These are phyloP conservation scores for Ivindomyrus marchei DNA, from an alignment of 2,113 vertebrate species.

Conservation along the genomic window DNA sequence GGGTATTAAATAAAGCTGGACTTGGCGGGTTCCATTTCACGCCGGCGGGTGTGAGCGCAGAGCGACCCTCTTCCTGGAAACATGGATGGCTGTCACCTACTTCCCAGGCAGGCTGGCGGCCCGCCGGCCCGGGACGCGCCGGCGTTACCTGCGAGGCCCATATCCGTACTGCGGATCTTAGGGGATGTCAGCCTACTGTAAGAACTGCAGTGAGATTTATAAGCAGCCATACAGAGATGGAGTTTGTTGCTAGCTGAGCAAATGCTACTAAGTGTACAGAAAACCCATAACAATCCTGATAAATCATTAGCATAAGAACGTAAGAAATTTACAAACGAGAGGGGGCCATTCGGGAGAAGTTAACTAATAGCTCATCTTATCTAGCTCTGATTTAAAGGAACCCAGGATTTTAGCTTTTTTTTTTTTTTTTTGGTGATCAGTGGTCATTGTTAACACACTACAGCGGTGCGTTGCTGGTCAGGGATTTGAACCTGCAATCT, in stretches of 20 bases:
- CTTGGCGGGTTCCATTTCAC: neutral
- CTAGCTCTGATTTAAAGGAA: too few species aligned
- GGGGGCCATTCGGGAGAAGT: too few species aligned
- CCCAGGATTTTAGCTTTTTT: too few species aligned
- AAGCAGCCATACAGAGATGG: neutral
- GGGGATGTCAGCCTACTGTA: neutral
- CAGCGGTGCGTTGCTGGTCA: too few species aligned
- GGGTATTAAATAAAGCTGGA: constrained; percentile 22
- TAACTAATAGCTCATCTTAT: too few species aligned
- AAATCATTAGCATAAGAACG: neutral
- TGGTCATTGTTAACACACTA: too few species aligned
- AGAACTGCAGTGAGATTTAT: neutral
- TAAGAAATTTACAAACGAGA: too few species aligned
- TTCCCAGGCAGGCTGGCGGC: neutral
- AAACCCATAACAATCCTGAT: neutral
- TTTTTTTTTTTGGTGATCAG: too few species aligned
- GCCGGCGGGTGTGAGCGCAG: neutral
- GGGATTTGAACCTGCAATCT: too few species aligned
- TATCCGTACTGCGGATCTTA: neutral
- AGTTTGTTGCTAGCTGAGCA: neutral
- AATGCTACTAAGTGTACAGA: neutral
- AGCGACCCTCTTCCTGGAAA: neutral
- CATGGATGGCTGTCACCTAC: too few species aligned
- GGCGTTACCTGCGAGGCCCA: neutral
- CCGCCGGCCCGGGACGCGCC: neutral